Evolutionary conservation across 2,113 vertebrate species (phyloP), one percentile per base, ranked within the genome.

Genomic region (Osmerus eperlanus): DNA sequence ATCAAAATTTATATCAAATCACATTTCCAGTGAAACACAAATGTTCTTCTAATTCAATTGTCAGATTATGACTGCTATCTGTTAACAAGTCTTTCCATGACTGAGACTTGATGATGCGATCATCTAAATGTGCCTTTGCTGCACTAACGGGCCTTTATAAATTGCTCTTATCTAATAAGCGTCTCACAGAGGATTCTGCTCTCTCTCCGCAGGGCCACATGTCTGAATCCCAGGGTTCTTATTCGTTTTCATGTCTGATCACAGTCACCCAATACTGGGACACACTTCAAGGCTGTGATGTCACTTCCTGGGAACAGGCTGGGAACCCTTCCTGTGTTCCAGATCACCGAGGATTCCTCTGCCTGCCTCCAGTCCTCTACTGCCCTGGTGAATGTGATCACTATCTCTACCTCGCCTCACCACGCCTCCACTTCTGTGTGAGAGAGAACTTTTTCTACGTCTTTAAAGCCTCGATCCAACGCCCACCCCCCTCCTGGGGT

Each of bases 101-200:
- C 54, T 56, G 54, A 56, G 54, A 56, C n/a, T n/a, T 56, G 14
- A 56, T 56, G 54, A 56, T 56, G 54, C 54, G n/a, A 56, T 56
- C 14, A 18, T 74, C 74, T 72, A n/a, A 77, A 70, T 56, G 68
- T 47, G 25, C 52, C 13, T 53, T 8, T 71, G n/a, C 56, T 16
- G 74, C 76, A 82, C 59, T 81, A 74, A 88, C 87, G 70, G 25
- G 81, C 78, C 65, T 68, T 67, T 67, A 64, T 74, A 73, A 81
- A 86, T 81, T 77, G 80, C 76, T 76, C 81, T 88, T 81, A 90
- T 90, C 83, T 83, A 86, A 89, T 88, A 47, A 71, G 69, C 41
- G 15, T 47, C 52, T 23, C 76, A 76, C 69, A 1, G 70, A 82
- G 75, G 81, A 86, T 84, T 87, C 84, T 85, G 87, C 66, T 86